Evolutionary conservation across 1,140 invertebrate species (phyloP).

Genomic region (Melanaphis sacchari): DNA sequence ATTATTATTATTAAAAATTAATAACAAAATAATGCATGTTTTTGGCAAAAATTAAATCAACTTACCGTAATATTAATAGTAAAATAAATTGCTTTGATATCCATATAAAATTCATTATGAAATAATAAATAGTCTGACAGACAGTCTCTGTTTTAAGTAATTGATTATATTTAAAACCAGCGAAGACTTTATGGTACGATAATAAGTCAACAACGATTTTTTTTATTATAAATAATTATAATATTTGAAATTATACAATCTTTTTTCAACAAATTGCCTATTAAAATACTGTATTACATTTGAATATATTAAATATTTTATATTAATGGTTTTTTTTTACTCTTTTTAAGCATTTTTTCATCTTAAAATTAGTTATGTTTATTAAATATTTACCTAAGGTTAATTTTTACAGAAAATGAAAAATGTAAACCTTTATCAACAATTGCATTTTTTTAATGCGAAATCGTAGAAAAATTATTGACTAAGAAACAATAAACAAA

Average conservation of each 20-base stretch:
- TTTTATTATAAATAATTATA: too few relatives aligned
- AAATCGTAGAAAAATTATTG: background rate
- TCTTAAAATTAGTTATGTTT: background rate
- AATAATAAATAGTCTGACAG: too few relatives aligned
- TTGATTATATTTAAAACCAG: too few relatives aligned
- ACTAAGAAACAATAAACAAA: background rate
- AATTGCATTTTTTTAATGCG: background rate
- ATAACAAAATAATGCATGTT: background rate
- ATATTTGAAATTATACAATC: background rate
- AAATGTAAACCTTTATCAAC: background rate
- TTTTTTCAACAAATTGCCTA: background rate
- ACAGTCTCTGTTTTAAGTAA: too few relatives aligned
- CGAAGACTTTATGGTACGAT: too few relatives aligned
- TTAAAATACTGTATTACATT: background rate
- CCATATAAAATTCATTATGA: too few relatives aligned
- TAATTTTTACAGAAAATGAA: background rate
- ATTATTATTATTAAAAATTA: too few relatives aligned
- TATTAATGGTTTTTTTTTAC: background rate
- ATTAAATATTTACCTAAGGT: background rate
- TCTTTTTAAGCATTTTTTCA: background rate
- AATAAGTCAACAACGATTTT: too few relatives aligned
- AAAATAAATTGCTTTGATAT: too few relatives aligned
- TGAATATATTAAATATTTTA: background rate
- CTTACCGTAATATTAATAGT: background rate
- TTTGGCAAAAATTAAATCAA: background rate